phyloP scores from a whole-genome alignment of 2,888 invertebrate species.

The Lithophane socia region DNA sequence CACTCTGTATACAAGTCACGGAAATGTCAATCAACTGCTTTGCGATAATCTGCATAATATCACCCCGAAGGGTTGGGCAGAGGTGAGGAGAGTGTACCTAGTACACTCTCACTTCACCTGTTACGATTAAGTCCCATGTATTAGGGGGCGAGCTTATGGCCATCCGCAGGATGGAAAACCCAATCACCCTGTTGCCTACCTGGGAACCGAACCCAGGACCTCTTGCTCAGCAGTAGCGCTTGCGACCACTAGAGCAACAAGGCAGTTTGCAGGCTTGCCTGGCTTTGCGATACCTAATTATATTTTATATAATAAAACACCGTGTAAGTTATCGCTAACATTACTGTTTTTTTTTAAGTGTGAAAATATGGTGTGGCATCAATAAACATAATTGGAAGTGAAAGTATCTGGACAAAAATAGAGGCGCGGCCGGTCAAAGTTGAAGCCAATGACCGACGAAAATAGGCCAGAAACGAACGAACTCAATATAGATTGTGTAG shows the following conservation, averaged over 20 bases:
- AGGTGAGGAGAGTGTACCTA: background rate
- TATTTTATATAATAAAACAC: background rate
- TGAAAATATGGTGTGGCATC: background rate
- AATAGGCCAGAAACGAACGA: constrained; percentile 55
- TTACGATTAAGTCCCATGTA: background rate
- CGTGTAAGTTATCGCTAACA: too few relatives aligned
- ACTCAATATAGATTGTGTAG: background rate
- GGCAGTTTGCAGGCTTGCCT: background rate
- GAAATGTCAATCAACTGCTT: background rate
- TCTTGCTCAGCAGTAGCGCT: background rate
- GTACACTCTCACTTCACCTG: background rate
- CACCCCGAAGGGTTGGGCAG: background rate
- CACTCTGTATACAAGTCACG: background rate
- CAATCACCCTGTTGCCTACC: background rate
- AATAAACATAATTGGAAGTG: background rate
- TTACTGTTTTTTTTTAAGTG: background rate
- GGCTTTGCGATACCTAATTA: background rate
- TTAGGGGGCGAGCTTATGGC: background rate
- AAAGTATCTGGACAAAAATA: constrained; percentile 35
- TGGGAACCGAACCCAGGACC: background rate
- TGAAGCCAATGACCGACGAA: constrained; percentile 60
- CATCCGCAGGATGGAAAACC: background rate
- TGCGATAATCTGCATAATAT: background rate
- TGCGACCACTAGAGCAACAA: background rate
- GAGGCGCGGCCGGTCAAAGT: constrained; percentile 12